Conservation (phyloP, 2,113 vertebrate species). For the Bubo bubo region DNA sequence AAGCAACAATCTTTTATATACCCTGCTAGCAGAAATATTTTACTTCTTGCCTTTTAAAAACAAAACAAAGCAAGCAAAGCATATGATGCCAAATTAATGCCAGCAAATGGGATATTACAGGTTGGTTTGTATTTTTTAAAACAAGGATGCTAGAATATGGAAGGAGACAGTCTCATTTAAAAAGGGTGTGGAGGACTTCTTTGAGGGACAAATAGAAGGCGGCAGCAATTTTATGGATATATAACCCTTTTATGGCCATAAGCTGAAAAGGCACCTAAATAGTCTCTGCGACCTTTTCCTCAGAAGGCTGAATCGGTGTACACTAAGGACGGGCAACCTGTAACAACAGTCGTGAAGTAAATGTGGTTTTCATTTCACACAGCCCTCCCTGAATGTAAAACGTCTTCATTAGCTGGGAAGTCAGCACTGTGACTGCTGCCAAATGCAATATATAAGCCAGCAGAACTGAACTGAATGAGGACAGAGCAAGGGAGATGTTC, state of each 20-base stretch:
- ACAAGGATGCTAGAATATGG: background rate
- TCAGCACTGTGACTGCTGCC: conserved; percentile 51
- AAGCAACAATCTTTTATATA: conserved; percentile 39
- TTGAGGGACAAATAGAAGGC: background rate
- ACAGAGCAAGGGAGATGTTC: conserved; percentile 33
- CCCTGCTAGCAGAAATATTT: conserved; percentile 49
- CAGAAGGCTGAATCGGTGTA: background rate
- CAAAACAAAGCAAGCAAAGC: conserved; percentile 31
- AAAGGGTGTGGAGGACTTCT: conserved; percentile 37
- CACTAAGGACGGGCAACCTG: background rate
- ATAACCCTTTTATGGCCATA: background rate
- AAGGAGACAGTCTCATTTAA: background rate
- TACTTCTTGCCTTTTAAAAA: conserved; percentile 23
- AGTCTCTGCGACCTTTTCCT: conserved; percentile 29
- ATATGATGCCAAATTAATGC: background rate
- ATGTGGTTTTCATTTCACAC: conserved; percentile 50
- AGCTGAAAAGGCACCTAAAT: background rate
- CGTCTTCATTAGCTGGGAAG: conserved; percentile 59
- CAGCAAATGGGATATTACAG: conserved; percentile 22
- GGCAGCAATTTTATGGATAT: background rate
- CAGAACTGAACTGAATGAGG: conserved; percentile 8
- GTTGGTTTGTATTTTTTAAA: conserved; percentile 46
- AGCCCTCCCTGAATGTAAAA: conserved; percentile 46
- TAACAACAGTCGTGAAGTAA: background rate
- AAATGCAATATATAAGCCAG: conserved; percentile 45